phyloP scores from a whole-genome alignment of 2,113 vertebrate genomes.

The Hippocampus barbouri region DNA sequence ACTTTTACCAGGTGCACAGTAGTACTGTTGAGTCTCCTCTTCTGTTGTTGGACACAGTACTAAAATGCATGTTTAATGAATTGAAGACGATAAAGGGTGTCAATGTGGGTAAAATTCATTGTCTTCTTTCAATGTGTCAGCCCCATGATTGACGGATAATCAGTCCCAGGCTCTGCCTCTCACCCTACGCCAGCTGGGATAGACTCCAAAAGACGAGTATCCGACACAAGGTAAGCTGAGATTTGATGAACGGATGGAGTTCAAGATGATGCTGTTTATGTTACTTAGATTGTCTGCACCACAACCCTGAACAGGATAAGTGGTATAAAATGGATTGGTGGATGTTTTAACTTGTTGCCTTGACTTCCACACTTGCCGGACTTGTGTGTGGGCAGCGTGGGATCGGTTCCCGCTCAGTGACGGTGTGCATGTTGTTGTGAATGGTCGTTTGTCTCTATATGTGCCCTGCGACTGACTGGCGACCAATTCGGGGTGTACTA shows the following conservation, averaged over 20 bases:
- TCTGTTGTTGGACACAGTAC: not conserved
- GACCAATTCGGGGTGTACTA: too few species aligned
- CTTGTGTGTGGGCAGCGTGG: too few species aligned
- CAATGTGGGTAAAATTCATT: not conserved
- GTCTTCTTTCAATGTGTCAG: not conserved
- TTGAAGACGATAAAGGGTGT: not conserved
- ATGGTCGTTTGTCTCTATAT: too few species aligned
- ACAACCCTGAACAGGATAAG: not conserved
- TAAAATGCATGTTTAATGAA: not conserved
- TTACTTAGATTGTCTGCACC: not conserved
- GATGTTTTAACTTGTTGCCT: not conserved
- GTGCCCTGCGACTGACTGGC: too few species aligned
- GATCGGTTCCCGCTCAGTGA: too few species aligned
- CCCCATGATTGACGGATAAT: not conserved
- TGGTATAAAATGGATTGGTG: not conserved
- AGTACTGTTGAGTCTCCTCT: not conserved
- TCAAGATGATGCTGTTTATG: not conserved
- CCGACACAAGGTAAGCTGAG: not conserved
- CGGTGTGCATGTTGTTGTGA: too few species aligned
- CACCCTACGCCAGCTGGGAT: not conserved
- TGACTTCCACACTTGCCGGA: not conserved
- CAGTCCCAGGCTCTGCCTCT: not conserved
- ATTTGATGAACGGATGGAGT: not conserved
- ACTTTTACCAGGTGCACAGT: not conserved
- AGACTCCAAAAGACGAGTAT: not conserved